phyloP scores from a whole-genome alignment of 2,113 vertebrate genomes.

The Mesoclemmys tuberculata region DNA sequence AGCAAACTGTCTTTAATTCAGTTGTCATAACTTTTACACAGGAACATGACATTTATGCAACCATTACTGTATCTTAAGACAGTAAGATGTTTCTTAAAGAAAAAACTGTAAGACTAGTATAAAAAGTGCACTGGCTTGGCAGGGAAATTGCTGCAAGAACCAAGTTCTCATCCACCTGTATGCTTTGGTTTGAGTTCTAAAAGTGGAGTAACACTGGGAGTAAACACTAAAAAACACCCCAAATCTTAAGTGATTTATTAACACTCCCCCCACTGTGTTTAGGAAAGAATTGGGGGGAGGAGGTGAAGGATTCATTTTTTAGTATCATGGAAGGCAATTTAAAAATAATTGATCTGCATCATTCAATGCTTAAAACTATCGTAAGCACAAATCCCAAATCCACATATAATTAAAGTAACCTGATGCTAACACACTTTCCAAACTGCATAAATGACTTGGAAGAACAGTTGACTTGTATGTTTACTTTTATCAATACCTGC shows the following conservation, averaged over 20 bases:
- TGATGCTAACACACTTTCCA: constrained; percentile 5
- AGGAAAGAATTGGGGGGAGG: neutral
- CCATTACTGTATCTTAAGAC: neutral
- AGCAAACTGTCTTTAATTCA: neutral
- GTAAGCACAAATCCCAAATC: neutral
- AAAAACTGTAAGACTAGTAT: neutral
- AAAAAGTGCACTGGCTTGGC: neutral
- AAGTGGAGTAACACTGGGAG: neutral
- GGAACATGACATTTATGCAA: neutral
- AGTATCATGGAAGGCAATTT: neutral
- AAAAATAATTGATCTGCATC: neutral
- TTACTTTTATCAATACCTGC: neutral
- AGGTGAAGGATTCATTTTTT: neutral
- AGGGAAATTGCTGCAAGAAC: neutral
- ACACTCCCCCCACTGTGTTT: neutral
- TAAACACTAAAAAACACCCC: neutral
- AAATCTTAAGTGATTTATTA: neutral
- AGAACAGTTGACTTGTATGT: neutral
- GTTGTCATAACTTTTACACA: neutral
- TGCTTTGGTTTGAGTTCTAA: neutral
- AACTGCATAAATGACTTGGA: constrained; percentile 16
- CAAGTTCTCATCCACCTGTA: neutral
- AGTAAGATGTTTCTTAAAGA: neutral
- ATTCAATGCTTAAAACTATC: neutral
- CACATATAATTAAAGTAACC: constrained; percentile 16